Evolutionary conservation across 2,113 vertebrate genomes (phyloP).

Genomic region (Lamprotornis superbus): DNA sequence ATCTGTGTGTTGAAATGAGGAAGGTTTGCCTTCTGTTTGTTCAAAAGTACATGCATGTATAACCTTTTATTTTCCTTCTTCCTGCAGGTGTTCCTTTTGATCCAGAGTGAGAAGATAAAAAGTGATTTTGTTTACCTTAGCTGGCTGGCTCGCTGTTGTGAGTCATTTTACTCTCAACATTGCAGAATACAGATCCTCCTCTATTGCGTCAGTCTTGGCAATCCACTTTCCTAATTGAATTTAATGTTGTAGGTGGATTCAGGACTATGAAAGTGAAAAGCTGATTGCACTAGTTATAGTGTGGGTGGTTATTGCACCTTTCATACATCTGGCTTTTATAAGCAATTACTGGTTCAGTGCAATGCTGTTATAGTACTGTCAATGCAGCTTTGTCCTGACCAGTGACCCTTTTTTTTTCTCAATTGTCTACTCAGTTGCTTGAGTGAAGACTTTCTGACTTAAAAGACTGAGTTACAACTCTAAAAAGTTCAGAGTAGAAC

Average conservation of each 20-base stretch:
- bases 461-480: background rate
- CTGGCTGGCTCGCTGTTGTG: constrained; percentile 97
- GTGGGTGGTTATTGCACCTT: constrained; percentile 20
- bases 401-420: background rate
- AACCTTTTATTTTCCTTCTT: constrained; percentile 30
- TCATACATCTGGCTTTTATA: background rate
- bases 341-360: constrained; percentile 3
- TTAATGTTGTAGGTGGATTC: constrained; percentile 32
- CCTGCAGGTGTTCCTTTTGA: constrained; percentile 90
- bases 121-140: constrained; percentile 94
- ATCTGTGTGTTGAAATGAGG: background rate
- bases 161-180: constrained; percentile 65
- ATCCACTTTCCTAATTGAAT: constrained; percentile 32
- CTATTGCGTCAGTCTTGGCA: constrained; percentile 32
- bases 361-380: background rate
- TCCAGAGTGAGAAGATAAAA: constrained; percentile 96
- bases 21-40: background rate
- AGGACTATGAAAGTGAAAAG: constrained; percentile 21
- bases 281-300: background rate
- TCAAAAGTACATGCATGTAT: background rate
- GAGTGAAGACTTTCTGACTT: constrained; percentile 3
- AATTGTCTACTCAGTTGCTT: background rate
- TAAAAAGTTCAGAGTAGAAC: background rate
- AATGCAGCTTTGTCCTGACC: background rate
- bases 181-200: constrained; percentile 15